Evolutionary conservation across 2,797 vertebrate species (phyloP).

Genomic region (Masticophis lateralis): DNA sequence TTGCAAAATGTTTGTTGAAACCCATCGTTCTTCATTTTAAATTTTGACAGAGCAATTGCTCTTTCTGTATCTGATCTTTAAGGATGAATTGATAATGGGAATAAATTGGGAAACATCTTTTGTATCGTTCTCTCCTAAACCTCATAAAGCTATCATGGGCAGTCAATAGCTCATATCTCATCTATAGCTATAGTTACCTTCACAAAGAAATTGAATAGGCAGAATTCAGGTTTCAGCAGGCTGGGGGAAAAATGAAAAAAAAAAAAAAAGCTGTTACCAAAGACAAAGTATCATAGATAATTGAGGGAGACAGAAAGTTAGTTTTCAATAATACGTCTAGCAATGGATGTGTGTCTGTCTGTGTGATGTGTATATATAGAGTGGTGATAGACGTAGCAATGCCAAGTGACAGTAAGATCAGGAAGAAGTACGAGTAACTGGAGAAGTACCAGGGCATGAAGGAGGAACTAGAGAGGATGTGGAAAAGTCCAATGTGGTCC

Average conservation of each 20-base stretch:
- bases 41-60: constrained; percentile 10
- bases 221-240: background rate
- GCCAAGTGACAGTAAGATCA: background rate
- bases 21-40: constrained; percentile 22
- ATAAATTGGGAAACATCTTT: constrained; percentile 7
- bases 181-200: background rate
- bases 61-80: constrained; percentile 16
- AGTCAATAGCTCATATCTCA: background rate
- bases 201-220: background rate
- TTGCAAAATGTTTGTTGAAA: background rate
- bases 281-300: background rate
- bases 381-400: background rate
- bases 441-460: background rate
- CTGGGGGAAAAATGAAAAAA: background rate
- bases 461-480: background rate
- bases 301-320: background rate
- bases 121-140: constrained; percentile 5
- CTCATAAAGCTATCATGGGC: background rate
- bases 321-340: background rate
- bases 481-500: background rate
- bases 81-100: constrained; percentile 7
- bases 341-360: background rate
- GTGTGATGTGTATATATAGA: background rate
- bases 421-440: background rate
- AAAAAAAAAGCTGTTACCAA: background rate